These are phyloP conservation scores for Nothocercus nigrocapillus DNA, from an alignment of 2,113 vertebrate species.

Conservation along the genomic window DNA sequence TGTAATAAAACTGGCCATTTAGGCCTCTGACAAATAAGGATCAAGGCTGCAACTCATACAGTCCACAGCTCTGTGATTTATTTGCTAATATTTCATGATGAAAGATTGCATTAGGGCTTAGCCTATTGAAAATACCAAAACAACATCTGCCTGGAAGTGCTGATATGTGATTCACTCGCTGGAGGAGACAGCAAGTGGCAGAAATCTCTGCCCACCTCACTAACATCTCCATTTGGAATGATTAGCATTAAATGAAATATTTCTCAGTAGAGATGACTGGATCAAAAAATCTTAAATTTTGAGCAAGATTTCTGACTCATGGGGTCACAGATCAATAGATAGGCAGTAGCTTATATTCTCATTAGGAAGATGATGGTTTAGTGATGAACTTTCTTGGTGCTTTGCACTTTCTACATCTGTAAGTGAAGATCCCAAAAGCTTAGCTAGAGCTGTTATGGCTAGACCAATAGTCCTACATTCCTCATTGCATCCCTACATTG, in stretches of 20 bases:
- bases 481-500: neutral
- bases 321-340: neutral
- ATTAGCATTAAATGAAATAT: neutral
- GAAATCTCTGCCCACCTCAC: neutral
- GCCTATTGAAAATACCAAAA: neutral
- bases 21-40: neutral
- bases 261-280: neutral
- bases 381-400: neutral
- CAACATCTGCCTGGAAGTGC: neutral
- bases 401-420: neutral
- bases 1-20: neutral
- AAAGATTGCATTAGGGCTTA: neutral
- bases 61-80: neutral
- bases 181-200: neutral
- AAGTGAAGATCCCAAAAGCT: neutral
- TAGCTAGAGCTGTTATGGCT: neutral
- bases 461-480: neutral
- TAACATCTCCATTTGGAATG: neutral
- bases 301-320: neutral
- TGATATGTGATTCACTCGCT: accelerated
- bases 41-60: neutral
- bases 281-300: neutral
- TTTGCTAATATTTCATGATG: neutral
- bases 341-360: neutral
- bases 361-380: neutral